These are phyloP conservation scores for Coelogynopora nodosa DNA, from an alignment of 2,888 invertebrate species.

Conservation along the genomic window DNA sequence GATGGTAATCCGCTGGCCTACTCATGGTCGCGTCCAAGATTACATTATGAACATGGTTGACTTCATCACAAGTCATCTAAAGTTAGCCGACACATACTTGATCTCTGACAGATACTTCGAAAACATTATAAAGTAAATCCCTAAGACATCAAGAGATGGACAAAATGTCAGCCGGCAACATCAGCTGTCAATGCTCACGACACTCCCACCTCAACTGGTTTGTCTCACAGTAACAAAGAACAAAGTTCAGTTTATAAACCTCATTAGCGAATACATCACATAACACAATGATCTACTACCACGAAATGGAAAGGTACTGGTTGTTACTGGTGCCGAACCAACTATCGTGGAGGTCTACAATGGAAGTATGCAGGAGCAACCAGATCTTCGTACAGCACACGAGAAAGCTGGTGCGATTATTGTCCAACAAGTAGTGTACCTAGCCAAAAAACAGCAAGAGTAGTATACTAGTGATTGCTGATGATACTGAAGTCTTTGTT, in stretches of 20 bases:
- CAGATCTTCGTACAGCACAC: conserved; percentile 47
- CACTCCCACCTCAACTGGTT: conserved; percentile 47
- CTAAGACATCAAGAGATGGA: conserved; percentile 5
- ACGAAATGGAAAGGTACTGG: conserved; percentile 31
- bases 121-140: neutral
- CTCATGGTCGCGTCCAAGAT: conserved; percentile 6
- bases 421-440: conserved; percentile 40
- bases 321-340: conserved; percentile 40
- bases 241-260: conserved; percentile 47
- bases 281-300: conserved; percentile 10
- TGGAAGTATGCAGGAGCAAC: conserved; percentile 16
- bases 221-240: conserved; percentile 47
- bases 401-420: conserved; percentile 49
- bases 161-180: conserved; percentile 35
- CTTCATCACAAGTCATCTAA: conserved; percentile 10
- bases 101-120: conserved; percentile 19
- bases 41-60: neutral
- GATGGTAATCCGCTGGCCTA: conserved; percentile 40
- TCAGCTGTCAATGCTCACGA: conserved; percentile 37
- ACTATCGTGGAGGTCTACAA: neutral
- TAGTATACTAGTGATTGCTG: conserved; percentile 15
- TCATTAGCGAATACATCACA: conserved; percentile 46
- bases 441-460: neutral
- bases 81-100: neutral
- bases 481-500: conserved; percentile 14